Conservation (phyloP, 2,888 invertebrate species). For the Coremacera marginata region DNA sequence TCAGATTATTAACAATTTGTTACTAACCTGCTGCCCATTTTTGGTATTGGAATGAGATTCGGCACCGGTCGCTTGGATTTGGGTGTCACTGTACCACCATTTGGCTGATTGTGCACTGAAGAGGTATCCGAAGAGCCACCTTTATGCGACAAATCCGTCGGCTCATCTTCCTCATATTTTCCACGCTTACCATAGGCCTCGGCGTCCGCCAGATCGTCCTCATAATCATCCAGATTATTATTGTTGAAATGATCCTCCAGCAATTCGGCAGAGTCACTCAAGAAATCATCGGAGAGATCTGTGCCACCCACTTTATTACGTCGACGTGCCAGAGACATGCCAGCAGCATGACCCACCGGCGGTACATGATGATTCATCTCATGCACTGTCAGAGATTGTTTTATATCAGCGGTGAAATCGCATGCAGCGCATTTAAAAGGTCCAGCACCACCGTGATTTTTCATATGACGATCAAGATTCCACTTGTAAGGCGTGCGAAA, state of each 20-base stretch:
- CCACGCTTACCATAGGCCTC: slow-evolving; percentile 57
- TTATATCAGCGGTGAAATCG: slow-evolving; percentile 91
- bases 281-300: slow-evolving; percentile 67
- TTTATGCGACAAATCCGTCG: slow-evolving; percentile 68
- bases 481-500: slow-evolving; percentile 93
- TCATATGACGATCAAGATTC: slow-evolving; percentile 94
- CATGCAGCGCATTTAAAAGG: slow-evolving; percentile 88
- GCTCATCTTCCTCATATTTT: slow-evolving; percentile 64
- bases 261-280: slow-evolving; percentile 65
- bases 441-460: slow-evolving; percentile 90
- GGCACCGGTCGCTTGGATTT: slow-evolving; percentile 76
- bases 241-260: slow-evolving; percentile 66
- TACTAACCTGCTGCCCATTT: slow-evolving; percentile 58
- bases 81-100: slow-evolving; percentile 58
- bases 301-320: slow-evolving; percentile 83
- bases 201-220: slow-evolving; percentile 56
- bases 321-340: slow-evolving; percentile 73
- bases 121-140: slow-evolving; percentile 65
- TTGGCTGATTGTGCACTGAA: slow-evolving; percentile 55
- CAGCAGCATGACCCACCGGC: slow-evolving; percentile 77
- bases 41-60: slow-evolving; percentile 79
- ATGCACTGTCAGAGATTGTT: slow-evolving; percentile 91
- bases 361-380: slow-evolving; percentile 92
- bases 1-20: no score
- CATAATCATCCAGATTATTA: slow-evolving; percentile 64